Base-by-base conservation (phyloP, 2,113 vertebrate genomes). In the Pseudolaguvia tuberculata region DNA sequence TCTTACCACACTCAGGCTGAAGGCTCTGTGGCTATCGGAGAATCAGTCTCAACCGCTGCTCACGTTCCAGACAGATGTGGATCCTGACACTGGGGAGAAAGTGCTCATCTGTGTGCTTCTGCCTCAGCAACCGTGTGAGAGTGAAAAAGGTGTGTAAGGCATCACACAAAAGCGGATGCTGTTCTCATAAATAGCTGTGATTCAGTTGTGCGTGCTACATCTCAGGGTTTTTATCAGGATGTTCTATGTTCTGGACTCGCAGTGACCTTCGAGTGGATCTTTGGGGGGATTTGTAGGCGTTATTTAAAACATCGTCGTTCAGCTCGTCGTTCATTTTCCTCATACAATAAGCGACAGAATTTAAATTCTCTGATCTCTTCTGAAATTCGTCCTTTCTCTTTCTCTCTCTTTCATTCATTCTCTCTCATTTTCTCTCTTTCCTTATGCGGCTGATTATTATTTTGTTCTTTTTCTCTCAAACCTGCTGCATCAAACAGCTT, bases 1-100 rank as follows among this genome's bases (percentile, higher is more conserved):
- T 0, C 87, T 99, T 85, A 98, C 93, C 15, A 84, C 91, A 1
- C 91, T 99, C 81, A 94, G 91, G 35, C 88, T 99, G 78, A 99
- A 98, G 84, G 97, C 97, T 59, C 88, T 99, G 71, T 99, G 97
- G 97, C 84, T 99, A 83, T 98, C 96, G 4, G 97, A 98, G 88
- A 99, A 99, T 91, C 97, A 99, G 91, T 96, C 97, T 3, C 94
- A 98, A 84, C 96, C 97, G 15, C 89, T 99, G 79, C 94, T 99
- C 82, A 96, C 94, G 0, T 99, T 98, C 84, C 97, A 99, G 91
- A 95, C 93, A 0, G 97, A 99, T 31, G 85, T 90, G 72, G 95
- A 97, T 81, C 88, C 86, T 2, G 88, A 91, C 81, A 91, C 93
- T 0, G 92, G 94, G 57, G 95, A 97, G 86, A 97, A 97, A 84